Conservation (phyloP, 2,888 invertebrate genomes). For the Eulithis prunata region DNA sequence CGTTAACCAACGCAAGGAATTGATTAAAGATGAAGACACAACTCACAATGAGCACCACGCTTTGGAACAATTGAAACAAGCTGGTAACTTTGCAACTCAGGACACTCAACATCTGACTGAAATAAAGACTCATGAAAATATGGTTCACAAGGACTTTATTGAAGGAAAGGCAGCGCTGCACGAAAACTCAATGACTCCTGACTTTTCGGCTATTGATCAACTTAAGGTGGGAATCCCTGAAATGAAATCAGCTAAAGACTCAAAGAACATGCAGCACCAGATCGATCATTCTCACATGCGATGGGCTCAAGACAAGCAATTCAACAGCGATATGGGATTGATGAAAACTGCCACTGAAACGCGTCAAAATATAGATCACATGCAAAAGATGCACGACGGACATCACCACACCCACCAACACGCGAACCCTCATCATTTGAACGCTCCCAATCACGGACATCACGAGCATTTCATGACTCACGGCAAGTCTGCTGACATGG, state of each 20-base stretch:
- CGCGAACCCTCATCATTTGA: constrained; percentile 24
- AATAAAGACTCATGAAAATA: constrained; percentile 12
- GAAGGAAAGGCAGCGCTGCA: constrained; percentile 25
- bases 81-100: constrained; percentile 8
- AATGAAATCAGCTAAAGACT: constrained; percentile 41
- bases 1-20: constrained; percentile 6
- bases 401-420: constrained; percentile 39
- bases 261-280: constrained; percentile 28
- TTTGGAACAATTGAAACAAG: constrained; percentile 24
- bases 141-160: constrained; percentile 14
- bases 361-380: constrained; percentile 32
- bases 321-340: constrained; percentile 31
- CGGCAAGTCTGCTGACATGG: constrained; percentile 55
- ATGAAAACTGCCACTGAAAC: constrained; percentile 36
- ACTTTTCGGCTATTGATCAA: constrained; percentile 21
- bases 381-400: constrained; percentile 31
- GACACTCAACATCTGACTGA: constrained; percentile 7
- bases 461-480: constrained; percentile 44
- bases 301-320: constrained; percentile 37
- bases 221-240: constrained; percentile 28
- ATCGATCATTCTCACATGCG: constrained; percentile 30
- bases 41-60: constrained; percentile 17
- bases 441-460: constrained; percentile 25
- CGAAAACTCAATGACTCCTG: constrained; percentile 21
- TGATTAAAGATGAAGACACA: constrained; percentile 22